A percentile compares a stretch with the other conserved stretches of the same genome.
Evolutionary conservation across 2,888 invertebrate genomes (phyloP).

Genomic region (Drosophila buzzatii): DNA sequence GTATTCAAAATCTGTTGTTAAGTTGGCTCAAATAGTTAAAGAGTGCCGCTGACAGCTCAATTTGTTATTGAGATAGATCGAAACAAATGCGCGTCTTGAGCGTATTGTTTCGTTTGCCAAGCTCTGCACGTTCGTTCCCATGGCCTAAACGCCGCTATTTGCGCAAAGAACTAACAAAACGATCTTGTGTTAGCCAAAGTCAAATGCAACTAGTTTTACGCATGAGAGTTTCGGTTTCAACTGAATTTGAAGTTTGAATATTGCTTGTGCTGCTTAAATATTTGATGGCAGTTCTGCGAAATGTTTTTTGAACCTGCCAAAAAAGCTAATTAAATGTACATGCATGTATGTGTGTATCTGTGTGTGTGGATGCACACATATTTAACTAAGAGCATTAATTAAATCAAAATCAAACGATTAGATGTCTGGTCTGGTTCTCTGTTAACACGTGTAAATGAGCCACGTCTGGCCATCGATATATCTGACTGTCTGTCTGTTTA

Average conservation of each 20-base stretch:
- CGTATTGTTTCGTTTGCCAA: conserved; percentile 19
- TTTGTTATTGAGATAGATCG: conserved; percentile 61
- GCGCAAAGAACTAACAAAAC: conserved; percentile 27
- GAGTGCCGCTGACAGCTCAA: conserved; percentile 72
- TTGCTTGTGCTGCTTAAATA: conserved; percentile 54
- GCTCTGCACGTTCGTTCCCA: conserved; percentile 26
- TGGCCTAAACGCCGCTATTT: conserved; percentile 32
- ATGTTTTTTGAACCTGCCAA: conserved; percentile 27
- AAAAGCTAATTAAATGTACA: conserved; percentile 60
- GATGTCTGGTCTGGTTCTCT: conserved; percentile 45
- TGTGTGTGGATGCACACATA: conserved; percentile 4
- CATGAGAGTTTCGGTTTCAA: conserved; percentile 46
- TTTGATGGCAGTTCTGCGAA: conserved; percentile 51
- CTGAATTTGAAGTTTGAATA: neutral
- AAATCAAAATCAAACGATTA: conserved; percentile 71
- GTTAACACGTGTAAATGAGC: conserved; percentile 52
- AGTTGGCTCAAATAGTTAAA: conserved; percentile 41
- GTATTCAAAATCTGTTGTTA: conserved; percentile 41
- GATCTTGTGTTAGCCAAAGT: conserved; percentile 8
- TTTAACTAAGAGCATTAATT: conserved; percentile 66
- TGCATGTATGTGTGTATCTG: neutral
- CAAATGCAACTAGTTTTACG: conserved; percentile 65
- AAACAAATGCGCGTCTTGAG: conserved; percentile 44
- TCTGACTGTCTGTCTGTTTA: conserved; percentile 5
- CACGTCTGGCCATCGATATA: conserved; percentile 35